A percentile compares a stretch with the other conserved stretches of the same genome.
These are phyloP conservation scores for Nomada hirtipes DNA, from an alignment of 2,888 invertebrate species.

Conservation along the genomic window DNA sequence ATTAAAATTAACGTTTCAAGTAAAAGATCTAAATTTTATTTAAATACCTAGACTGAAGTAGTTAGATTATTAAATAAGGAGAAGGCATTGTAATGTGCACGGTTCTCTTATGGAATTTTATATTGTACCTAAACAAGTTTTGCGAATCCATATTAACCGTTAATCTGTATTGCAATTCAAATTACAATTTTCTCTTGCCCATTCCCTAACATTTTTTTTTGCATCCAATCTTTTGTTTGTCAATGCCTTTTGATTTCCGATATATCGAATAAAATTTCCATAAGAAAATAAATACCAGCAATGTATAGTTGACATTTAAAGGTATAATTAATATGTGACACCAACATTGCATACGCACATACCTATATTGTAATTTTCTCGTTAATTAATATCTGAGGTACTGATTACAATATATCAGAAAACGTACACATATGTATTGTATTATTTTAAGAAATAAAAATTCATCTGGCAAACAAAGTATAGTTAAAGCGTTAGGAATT, in stretches of 20 bases:
- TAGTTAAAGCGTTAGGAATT: constrained; percentile 40
- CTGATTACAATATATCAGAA: constrained; percentile 45
- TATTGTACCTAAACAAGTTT: neutral
- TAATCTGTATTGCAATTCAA: constrained; percentile 1
- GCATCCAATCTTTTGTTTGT: constrained; percentile 48
- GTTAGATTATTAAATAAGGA: constrained; percentile 25
- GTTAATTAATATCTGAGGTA: constrained; percentile 34
- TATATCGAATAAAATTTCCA: constrained; percentile 48
- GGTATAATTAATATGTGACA: constrained; percentile 43
- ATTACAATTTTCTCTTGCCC: constrained; percentile 14
- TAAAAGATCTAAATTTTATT: constrained; percentile 9
- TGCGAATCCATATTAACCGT: neutral
- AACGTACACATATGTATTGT: constrained; percentile 32
- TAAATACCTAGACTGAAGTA: constrained; percentile 23
- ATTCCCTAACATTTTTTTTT: constrained; percentile 35
- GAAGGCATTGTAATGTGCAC: constrained; percentile 14
- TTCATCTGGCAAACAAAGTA: constrained; percentile 37
- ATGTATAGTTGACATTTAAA: constrained; percentile 51
- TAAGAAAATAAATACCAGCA: constrained; percentile 49
- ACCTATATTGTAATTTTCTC: constrained; percentile 44
- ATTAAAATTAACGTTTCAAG: constrained; percentile 27
- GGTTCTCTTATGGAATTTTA: neutral
- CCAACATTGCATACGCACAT: constrained; percentile 50
- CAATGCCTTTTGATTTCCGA: constrained; percentile 43
- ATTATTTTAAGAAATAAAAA: constrained; percentile 31